Evolutionary conservation across 2,888 invertebrate species (phyloP).

Genomic region (Amphipyra berbera): DNA sequence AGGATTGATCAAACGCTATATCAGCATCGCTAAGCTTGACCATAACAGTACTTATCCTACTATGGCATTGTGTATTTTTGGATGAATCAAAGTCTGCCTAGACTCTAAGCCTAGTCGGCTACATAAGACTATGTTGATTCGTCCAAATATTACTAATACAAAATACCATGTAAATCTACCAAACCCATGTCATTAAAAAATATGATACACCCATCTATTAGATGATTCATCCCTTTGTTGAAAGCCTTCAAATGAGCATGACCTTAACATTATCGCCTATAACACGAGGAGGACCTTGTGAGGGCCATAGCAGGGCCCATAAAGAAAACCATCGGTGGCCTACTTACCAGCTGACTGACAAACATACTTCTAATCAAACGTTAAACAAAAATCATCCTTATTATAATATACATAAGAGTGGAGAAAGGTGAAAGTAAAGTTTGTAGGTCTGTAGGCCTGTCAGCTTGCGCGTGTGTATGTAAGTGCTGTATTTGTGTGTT

Average conservation of each 20-base stretch:
- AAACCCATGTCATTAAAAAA: constrained; percentile 31
- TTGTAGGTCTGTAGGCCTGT: constrained; percentile 89
- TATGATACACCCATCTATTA: constrained; percentile 21
- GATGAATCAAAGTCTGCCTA: too few species aligned
- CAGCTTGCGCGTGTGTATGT: constrained; percentile 71
- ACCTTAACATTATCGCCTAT: constrained; percentile 73
- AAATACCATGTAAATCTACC: constrained; percentile 23
- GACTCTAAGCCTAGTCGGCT: too few species aligned
- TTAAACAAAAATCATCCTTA: constrained; percentile 66
- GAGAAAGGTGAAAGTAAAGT: constrained; percentile 75
- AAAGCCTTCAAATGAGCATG: constrained; percentile 47
- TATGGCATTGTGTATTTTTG: too few species aligned
- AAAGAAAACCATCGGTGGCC: constrained; percentile 84
- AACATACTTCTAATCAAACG: constrained; percentile 48
- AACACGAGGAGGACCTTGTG: constrained; percentile 75
- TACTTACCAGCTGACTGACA: constrained; percentile 78
- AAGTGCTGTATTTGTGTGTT: constrained; percentile 60
- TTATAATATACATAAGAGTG: constrained; percentile 57
- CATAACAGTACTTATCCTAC: too few species aligned
- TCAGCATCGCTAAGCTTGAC: too few species aligned
- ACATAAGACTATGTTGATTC: too few species aligned
- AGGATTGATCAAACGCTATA: too few species aligned
- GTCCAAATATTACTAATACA: constrained; percentile 13
- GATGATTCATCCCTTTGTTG: constrained; percentile 51
- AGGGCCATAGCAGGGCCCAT: constrained; percentile 79